Percentiles rank a stretch among this genome's conserved stretches.
Evolutionary conservation across 2,797 vertebrate species (phyloP).

Genomic region (Anolis apletophallus): DNA sequence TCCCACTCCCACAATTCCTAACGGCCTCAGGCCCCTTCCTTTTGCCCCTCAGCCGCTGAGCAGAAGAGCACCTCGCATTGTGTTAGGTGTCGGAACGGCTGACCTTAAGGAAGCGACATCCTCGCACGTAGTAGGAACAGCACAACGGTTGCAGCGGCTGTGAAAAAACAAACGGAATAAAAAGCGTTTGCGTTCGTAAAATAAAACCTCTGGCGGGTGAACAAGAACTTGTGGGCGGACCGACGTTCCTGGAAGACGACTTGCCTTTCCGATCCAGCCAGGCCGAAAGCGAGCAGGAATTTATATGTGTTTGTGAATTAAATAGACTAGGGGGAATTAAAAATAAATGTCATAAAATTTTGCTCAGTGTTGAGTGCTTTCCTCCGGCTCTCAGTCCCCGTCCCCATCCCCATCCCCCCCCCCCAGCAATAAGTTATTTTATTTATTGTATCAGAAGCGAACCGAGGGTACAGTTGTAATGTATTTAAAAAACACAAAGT

Average conservation of each 20-base stretch:
- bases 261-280: not conserved
- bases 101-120: not conserved
- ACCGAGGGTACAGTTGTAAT: no score
- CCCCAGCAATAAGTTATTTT: no score
- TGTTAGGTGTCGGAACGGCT: not conserved
- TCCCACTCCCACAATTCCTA: no score
- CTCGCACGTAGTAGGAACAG: not conserved
- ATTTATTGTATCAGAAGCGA: no score
- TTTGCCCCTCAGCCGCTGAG: no score
- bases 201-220: not conserved
- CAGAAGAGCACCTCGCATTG: not conserved
- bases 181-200: not conserved
- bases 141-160: not conserved
- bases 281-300: conserved; percentile 29
- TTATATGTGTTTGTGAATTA: conserved; percentile 52
- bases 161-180: no score
- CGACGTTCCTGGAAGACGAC: not conserved
- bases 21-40: no score
- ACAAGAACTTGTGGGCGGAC: not conserved
- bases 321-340: conserved; percentile 44
- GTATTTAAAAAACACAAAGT: no score
- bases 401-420: no score
- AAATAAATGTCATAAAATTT: not conserved
- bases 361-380: not conserved
- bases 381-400: no score